Base-by-base conservation (phyloP, 2,797 vertebrate species). In the Aplochiton taeniatus region DNA sequence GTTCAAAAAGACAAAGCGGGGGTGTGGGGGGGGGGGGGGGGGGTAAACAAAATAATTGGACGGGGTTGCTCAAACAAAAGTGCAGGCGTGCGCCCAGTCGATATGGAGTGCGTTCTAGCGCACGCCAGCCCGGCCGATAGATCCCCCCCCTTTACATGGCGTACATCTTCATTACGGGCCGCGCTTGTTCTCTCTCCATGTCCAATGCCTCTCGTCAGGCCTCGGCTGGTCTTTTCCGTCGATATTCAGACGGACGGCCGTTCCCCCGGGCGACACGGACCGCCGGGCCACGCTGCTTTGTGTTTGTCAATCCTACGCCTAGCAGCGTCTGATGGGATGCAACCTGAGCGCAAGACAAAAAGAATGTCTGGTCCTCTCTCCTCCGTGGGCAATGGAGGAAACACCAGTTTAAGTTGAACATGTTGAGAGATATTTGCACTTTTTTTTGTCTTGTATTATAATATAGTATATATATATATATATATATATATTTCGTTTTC, bases 61-160 rank as follows among this genome's bases (percentile, higher is more conserved):
- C 73, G 73, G 78, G 76, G 74, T 63, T 79, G 85, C 87, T 83
- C 80, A 76, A 84, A 78, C 79, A 74, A 67, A 71, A 65, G 61
- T 18, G 56, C 53, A 64, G 65, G 75, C 14, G 17, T 71, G 57
- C 65, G 63, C 76, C 66, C 61, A 65, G 73, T 78, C 79, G 82
- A 72, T 81, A 79, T 70, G 45, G 68, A 67, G 65, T 72, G 52
- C 61, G 52, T 80, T 73, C 52, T 58, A 70, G 46, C 19, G 52
- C 56, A 52, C 16, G 61, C 61, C 6, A 20, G 41, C 11, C 4
- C 47, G 17, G 31, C 6, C 11, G 72, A 65, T 72, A 76, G 73
- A 77, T 49, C 41, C 17, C 57, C 63, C 71, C 75, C 72, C 66
- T 66, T 70, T 70, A 79, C 83, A 66, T 69, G 66, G 16, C 44